Conservation (phyloP, 2,113 vertebrate genomes). For the Opisthocomus hoazin region DNA sequence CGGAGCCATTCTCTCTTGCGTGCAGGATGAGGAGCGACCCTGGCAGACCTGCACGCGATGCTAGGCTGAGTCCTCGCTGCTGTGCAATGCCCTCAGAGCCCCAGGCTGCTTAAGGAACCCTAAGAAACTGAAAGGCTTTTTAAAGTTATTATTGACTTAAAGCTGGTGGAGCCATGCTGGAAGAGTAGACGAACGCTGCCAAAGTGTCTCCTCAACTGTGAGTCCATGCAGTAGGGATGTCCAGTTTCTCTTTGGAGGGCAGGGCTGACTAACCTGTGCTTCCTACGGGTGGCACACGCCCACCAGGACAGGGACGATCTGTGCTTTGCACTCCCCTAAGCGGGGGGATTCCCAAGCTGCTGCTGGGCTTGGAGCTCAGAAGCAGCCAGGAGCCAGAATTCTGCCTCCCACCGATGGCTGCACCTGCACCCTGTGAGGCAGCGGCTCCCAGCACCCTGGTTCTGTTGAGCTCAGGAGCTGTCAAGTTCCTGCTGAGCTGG, state of each 20-base stretch:
- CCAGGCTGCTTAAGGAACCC: not conserved
- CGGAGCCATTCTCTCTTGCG: rapidly evolving
- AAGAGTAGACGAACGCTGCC: not conserved
- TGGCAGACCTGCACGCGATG: rapidly evolving
- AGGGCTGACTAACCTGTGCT: not conserved
- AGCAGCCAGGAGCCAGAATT: not conserved
- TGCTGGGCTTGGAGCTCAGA: not conserved
- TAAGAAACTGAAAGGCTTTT: not conserved
- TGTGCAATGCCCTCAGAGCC: not conserved
- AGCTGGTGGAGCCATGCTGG: rapidly evolving
- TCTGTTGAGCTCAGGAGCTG: not conserved
- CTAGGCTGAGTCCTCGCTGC: not conserved
- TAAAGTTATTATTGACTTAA: not conserved
- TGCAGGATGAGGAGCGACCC: not conserved
- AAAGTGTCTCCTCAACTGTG: not conserved
- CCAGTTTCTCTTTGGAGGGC: not conserved
- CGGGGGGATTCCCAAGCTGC: not conserved
- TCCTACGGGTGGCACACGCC: not conserved
- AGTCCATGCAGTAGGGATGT: not conserved
- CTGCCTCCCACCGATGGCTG: rapidly evolving
- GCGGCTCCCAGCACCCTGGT: not conserved
- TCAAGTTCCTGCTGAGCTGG: not conserved
- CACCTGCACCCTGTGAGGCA: not conserved
- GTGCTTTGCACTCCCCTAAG: not conserved
- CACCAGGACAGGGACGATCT: not conserved